Conservation (phyloP, 2,888 invertebrate species). For the Agriopis marginaria region DNA sequence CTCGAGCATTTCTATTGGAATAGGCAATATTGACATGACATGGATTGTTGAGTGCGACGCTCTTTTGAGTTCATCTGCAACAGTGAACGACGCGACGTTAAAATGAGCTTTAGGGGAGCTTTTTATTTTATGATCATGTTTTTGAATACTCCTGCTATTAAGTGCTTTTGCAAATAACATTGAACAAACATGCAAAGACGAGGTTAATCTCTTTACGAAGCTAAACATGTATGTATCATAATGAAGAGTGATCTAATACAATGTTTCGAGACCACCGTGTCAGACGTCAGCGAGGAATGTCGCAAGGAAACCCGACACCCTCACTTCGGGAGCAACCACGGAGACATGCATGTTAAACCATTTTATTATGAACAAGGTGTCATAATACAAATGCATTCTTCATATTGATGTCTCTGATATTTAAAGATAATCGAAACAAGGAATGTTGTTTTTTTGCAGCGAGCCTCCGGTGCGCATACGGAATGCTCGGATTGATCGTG, state of each 20-base stretch:
- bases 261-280: slow-evolving; percentile 60
- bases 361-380: slow-evolving; percentile 52
- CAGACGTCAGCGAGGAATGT: slow-evolving; percentile 63
- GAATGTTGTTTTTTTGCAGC: slow-evolving; percentile 61
- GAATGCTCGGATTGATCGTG: slow-evolving; percentile 57
- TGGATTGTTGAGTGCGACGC: slow-evolving; percentile 52
- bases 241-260: slow-evolving; percentile 30
- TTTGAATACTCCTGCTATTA: background rate
- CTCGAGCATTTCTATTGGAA: slow-evolving; percentile 62
- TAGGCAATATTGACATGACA: slow-evolving; percentile 66
- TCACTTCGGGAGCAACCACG: slow-evolving; percentile 55
- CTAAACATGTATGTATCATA: background rate
- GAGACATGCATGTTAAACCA: slow-evolving; percentile 56
- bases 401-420: slow-evolving; percentile 53
- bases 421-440: slow-evolving; percentile 50
- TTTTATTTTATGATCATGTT: background rate
- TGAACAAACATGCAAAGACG: background rate
- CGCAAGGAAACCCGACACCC: slow-evolving; percentile 67
- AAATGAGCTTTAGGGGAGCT: background rate
- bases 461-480: slow-evolving; percentile 48
- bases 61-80: slow-evolving; percentile 11
- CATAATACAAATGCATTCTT: slow-evolving; percentile 57
- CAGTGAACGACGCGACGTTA: background rate
- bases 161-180: background rate
- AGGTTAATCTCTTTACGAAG: background rate